phyloP scores from a whole-genome alignment of 1,140 invertebrate species.

The Bombus superbus region DNA sequence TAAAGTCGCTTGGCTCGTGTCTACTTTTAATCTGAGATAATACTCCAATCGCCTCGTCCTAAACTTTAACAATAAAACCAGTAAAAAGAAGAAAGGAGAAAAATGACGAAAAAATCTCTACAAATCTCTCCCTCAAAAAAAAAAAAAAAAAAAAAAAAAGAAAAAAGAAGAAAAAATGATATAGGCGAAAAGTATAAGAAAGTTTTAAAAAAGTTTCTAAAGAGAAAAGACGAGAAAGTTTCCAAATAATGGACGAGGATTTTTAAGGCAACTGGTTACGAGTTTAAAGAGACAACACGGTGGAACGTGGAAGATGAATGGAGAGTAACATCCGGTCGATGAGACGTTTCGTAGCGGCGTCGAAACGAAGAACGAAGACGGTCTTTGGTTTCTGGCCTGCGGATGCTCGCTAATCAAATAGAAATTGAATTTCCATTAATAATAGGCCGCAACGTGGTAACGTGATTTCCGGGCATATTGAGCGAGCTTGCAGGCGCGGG shows the following conservation, averaged over 20 bases:
- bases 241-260: neutral
- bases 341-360: neutral
- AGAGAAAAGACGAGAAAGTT: neutral
- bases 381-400: slow-evolving; percentile 25
- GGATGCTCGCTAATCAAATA: slow-evolving; percentile 63
- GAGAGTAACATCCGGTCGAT: no score
- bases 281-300: no score
- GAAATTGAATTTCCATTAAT: slow-evolving; percentile 68
- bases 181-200: neutral
- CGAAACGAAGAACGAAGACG: slow-evolving; percentile 25
- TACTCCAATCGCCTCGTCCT: neutral
- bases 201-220: neutral
- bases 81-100: neutral
- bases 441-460: slow-evolving; percentile 57
- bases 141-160: no score
- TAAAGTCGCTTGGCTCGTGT: neutral
- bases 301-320: no score
- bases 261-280: neutral
- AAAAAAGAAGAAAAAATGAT: neutral
- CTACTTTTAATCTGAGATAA: neutral
- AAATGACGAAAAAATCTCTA: no score
- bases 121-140: no score
- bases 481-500: slow-evolving; percentile 12
- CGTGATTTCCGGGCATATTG: slow-evolving; percentile 54
- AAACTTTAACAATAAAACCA: neutral